Base-by-base conservation (phyloP, 1,140 invertebrate genomes). In the Planococcus citri region DNA sequence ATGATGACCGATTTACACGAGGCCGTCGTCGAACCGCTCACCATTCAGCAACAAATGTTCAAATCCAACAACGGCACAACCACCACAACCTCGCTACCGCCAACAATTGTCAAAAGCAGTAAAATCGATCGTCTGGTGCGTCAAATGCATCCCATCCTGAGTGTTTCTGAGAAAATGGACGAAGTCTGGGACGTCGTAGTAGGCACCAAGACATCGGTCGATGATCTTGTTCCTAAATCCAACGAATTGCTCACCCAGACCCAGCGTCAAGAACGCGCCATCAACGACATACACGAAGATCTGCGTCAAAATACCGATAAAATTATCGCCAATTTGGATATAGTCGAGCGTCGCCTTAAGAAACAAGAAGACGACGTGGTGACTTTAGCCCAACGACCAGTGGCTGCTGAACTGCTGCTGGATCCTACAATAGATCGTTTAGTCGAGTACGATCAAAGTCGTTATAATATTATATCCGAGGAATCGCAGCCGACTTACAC, bases 141-240 rank as follows among this genome's bases (percentile, higher is more conserved):
- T 71, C 87, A 89, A 78, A 91, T 91, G 76, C 84, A 86, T 71
- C 89, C 90, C 0, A 89, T 92, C 78, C 83, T 90, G 60, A 87
- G 85, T n/a, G 89, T 92, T 0, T 89, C 88, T 0, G 88, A 90
- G 75, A 92, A 92, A 78, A 92, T 92, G 88, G 89, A 92, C 73
- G 88, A 92, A 79, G 88, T 92, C 4, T 92, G 90, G 89, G 87
- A 90, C 74, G 88, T 92, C 17, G 88, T 92, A 21, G 88, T 92
- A 4, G 89, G 89, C 1, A 92, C 89, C 0, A 92, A 92, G 76
- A 90, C 85, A 73, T 89, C 89, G 0, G 88, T 92, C 6, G 89
- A 92, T 76, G 85, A 90, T 75, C 80, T 92, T 57, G 83, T 92
- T 21, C 89, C 90, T 0, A 92, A 92, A 79, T 91, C 90, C 0